These are phyloP conservation scores for Diorhabda elongata DNA, from an alignment of 1,140 invertebrate genomes.

Conservation along the genomic window DNA sequence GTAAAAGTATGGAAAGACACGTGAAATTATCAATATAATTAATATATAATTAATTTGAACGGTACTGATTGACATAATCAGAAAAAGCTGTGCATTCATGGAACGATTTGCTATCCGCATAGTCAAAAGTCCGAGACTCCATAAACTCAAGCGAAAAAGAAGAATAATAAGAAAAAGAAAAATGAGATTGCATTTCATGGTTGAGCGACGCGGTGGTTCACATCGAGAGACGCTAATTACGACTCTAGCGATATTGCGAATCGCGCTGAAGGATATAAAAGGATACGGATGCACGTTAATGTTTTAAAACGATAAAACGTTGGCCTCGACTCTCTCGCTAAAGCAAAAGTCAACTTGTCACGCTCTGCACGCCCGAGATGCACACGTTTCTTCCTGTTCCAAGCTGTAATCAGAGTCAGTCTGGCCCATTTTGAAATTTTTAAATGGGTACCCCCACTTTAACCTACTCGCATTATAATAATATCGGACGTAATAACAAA, in stretches of 20 bases:
- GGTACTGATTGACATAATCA: no score
- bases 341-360: constrained; percentile 26
- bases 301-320: constrained; percentile 2
- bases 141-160: not conserved
- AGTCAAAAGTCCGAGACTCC: not conserved
- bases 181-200: constrained; percentile 26
- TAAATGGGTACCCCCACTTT: no score
- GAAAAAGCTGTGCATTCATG: not conserved
- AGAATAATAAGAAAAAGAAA: constrained; percentile 14
- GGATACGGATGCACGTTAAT: constrained; percentile 1
- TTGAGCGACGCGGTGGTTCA: constrained; percentile 23
- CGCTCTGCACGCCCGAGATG: constrained; percentile 22
- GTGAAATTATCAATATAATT: no score
- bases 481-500: no score
- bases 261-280: constrained; percentile 2
- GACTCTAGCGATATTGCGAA: constrained; percentile 3
- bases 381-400: constrained; percentile 6
- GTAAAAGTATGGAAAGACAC: no score
- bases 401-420: not conserved
- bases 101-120: not conserved
- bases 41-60: no score
- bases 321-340: constrained; percentile 1
- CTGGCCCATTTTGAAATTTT: not conserved
- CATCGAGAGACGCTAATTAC: constrained; percentile 26
- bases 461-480: no score